Base-by-base conservation (phyloP, 2,797 vertebrate species). In the Parambassis ranga region DNA sequence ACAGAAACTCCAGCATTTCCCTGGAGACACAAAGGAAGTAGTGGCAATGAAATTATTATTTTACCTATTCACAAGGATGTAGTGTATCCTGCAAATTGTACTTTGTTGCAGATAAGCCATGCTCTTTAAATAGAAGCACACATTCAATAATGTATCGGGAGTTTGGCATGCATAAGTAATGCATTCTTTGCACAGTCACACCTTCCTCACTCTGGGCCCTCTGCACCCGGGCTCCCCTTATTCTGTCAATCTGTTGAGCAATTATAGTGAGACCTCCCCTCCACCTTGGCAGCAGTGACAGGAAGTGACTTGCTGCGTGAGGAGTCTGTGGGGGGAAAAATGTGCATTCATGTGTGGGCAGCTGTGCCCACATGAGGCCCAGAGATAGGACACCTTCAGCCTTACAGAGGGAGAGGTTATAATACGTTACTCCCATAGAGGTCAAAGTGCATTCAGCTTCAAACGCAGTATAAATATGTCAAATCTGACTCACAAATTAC, bases 241-340 rank as follows among this genome's bases (percentile, higher is more conserved):
- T 71, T 78, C 75, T 75, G 71, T 82, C 67, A 77, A 26, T 81
- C 71, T 64, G 65, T 32, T n/a, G 49, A 65, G 60, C 48, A 78
- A 82, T 87, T 82, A 74, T 43, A 71, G 36, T 7, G 2, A 81
- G 16, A 16, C 33, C 23, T 76, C 60, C 11, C 51, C 2, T 6
- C 24, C 43, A 46, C 41, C 39, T 43, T 41, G 51, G 42, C 56
- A 64, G 36, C 28, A 30, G 32, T 38, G 49, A 60, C 10, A 3
- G 30, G 15, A 41, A 63, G 53, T 1, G 5, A 1, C 10, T 13
- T 13, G 26, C 26, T 24, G 22, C 57, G 30, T 32, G 58, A 70
- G 31, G 14, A 28, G 24, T 10, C 55, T 38, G 23, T 6, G 24
- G 11, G 16, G 16, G 11, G 16, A 16, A 15, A 65, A 56, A 41